These are phyloP conservation scores for Sturmia bella DNA, from an alignment of 2,888 invertebrate species.

Conservation along the genomic window DNA sequence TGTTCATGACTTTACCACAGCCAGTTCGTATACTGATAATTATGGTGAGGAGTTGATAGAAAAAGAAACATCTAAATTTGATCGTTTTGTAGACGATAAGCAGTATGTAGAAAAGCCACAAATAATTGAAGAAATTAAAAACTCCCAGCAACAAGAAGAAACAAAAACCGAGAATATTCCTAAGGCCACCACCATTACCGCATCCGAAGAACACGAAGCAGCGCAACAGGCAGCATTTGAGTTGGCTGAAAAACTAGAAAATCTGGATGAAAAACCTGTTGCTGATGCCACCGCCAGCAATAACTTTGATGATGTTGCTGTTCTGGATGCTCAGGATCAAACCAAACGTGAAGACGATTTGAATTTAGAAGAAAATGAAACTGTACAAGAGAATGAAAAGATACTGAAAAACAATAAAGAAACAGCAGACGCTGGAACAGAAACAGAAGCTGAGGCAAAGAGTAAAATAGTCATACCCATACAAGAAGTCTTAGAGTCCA, in stretches of 20 bases:
- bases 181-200: constrained; percentile 45
- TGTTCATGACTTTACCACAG: constrained; percentile 45
- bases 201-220: constrained; percentile 15
- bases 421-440: constrained; percentile 78
- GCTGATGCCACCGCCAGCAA: constrained; percentile 63
- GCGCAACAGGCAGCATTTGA: constrained; percentile 21
- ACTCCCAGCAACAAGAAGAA: constrained; percentile 74
- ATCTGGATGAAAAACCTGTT: constrained; percentile 69
- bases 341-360: constrained; percentile 75
- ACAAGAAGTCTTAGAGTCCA: constrained; percentile 82
- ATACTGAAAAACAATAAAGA: constrained; percentile 83
- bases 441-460: constrained; percentile 8
- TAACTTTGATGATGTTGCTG: constrained; percentile 2
- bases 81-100: constrained; percentile 81
- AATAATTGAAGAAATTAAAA: constrained; percentile 77
- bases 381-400: constrained; percentile 83
- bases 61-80: constrained; percentile 81
- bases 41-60: constrained; percentile 75
- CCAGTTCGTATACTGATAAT: constrained; percentile 71
- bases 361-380: constrained; percentile 80
- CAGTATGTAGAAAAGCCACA: constrained; percentile 81
- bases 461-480: constrained; percentile 74
- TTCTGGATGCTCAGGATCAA: constrained; percentile 73
- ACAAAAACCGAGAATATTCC: constrained; percentile 58
- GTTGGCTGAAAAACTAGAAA: constrained; percentile 66